Percentiles rank a stretch among this genome's conserved stretches.
Evolutionary conservation across 1,140 invertebrate genomes (phyloP).

Genomic region (Calephelis nemesis): DNA sequence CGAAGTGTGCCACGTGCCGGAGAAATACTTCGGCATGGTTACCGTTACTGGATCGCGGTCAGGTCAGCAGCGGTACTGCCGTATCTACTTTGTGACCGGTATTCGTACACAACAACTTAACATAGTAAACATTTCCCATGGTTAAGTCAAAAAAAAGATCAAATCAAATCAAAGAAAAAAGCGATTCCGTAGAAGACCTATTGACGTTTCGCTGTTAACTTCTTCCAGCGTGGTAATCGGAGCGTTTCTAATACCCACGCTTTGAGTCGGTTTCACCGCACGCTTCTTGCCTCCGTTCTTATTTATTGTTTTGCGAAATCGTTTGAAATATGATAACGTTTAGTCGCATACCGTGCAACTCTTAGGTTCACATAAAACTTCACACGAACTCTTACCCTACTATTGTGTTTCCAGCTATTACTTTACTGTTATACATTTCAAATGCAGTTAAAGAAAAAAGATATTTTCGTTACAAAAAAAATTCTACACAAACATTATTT

Average conservation of each 20-base stretch:
- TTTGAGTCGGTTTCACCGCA: slow-evolving; percentile 76
- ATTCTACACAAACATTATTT: slow-evolving; percentile 17
- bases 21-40: slow-evolving; percentile 74
- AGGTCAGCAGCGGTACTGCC: slow-evolving; percentile 62
- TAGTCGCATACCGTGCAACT: slow-evolving; percentile 54
- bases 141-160: background rate
- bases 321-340: slow-evolving; percentile 78
- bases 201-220: slow-evolving; percentile 34
- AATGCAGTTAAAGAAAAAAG: slow-evolving; percentile 26
- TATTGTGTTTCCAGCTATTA: slow-evolving; percentile 70
- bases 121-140: background rate
- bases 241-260: slow-evolving; percentile 78
- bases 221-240: slow-evolving; percentile 69
- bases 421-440: slow-evolving; percentile 27
- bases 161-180: slow-evolving; percentile 1
- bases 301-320: slow-evolving; percentile 78
- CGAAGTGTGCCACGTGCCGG: slow-evolving; percentile 74
- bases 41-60: slow-evolving; percentile 77
- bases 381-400: slow-evolving; percentile 54
- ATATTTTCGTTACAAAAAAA: slow-evolving; percentile 21
- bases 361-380: slow-evolving; percentile 67
- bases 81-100: slow-evolving; percentile 27
- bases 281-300: slow-evolving; percentile 75
- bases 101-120: no score
- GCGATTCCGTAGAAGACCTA: slow-evolving; percentile 10